These are phyloP conservation scores for Dicrurus megarhynchus DNA, from an alignment of 2,113 vertebrate species.

Conservation along the genomic window DNA sequence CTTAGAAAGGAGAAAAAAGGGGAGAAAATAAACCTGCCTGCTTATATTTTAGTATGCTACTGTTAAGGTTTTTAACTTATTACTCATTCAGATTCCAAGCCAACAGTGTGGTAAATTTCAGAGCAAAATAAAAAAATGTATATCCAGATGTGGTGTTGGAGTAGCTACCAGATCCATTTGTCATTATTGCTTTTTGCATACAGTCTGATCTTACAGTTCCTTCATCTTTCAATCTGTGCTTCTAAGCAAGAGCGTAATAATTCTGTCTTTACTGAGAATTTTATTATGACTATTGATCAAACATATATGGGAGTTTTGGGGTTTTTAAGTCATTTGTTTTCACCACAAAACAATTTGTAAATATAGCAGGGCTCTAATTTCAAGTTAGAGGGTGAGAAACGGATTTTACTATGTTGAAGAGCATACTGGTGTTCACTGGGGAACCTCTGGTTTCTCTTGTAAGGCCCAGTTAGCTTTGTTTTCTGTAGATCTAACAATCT, in stretches of 20 bases:
- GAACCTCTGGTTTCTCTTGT: not conserved
- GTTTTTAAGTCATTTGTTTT: not conserved
- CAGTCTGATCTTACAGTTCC: not conserved
- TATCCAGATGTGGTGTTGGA: not conserved
- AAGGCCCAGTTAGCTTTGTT: not conserved
- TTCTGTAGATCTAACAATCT: not conserved
- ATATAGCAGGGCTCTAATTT: not conserved
- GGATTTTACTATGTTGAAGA: not conserved
- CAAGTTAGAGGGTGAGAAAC: not conserved
- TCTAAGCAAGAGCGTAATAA: not conserved
- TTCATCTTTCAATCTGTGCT: not conserved
- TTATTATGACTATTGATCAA: slow-evolving; percentile 8
- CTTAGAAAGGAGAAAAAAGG: not conserved
- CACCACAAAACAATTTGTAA: slow-evolving; percentile 5
- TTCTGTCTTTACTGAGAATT: not conserved
- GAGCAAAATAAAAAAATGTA: not conserved
- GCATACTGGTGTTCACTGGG: not conserved
- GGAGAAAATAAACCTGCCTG: not conserved
- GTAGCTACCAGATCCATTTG: not conserved
- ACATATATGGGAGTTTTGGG: not conserved
- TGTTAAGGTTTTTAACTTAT: not conserved
- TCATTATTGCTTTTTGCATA: not conserved
- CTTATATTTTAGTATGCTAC: not conserved
- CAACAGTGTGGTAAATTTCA: not conserved
- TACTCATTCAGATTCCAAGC: not conserved